Conservation (phyloP, 2,888 invertebrate genomes). For the Platycheirus rosarum region DNA sequence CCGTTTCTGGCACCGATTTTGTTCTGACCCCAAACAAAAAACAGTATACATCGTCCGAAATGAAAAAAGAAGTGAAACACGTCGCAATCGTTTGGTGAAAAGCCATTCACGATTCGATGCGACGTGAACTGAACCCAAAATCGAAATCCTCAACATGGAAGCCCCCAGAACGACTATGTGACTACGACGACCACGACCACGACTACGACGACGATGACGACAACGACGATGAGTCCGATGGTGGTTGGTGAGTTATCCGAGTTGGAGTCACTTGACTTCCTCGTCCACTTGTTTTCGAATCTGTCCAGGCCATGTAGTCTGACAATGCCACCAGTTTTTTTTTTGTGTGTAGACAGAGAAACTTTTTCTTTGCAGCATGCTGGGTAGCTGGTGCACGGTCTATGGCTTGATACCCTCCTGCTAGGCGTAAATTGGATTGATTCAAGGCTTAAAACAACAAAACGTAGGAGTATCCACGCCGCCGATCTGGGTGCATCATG, state of each 20-base stretch:
- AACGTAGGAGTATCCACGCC: constrained; percentile 27
- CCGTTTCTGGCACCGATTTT: constrained; percentile 9
- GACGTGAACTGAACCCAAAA: constrained; percentile 70
- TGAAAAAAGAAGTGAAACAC: constrained; percentile 43
- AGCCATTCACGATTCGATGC: constrained; percentile 68
- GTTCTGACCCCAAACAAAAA: constrained; percentile 25
- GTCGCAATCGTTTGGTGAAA: constrained; percentile 72
- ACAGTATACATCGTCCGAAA: too few relatives aligned
- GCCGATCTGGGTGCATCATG: constrained; percentile 50
- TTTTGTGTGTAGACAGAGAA: constrained; percentile 39
- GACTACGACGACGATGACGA: not conserved
- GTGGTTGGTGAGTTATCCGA: constrained; percentile 50
- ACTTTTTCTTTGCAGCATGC: constrained; percentile 49
- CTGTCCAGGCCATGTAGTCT: constrained; percentile 61
- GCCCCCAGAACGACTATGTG: constrained; percentile 16
- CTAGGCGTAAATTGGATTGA: constrained; percentile 71
- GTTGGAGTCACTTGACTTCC: constrained; percentile 47
- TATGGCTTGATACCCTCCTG: constrained; percentile 16
- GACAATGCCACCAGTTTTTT: constrained; percentile 55
- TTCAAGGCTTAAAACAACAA: constrained; percentile 55
- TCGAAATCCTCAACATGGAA: constrained; percentile 48
- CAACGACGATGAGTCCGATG: not conserved
- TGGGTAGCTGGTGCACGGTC: constrained; percentile 6
- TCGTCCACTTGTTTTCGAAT: constrained; percentile 66
- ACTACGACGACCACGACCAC: too few relatives aligned